Evolutionary conservation across 2,797 vertebrate genomes (phyloP), one percentile per base, ranked within the genome.

Genomic region (Catostomus latipinnis): DNA sequence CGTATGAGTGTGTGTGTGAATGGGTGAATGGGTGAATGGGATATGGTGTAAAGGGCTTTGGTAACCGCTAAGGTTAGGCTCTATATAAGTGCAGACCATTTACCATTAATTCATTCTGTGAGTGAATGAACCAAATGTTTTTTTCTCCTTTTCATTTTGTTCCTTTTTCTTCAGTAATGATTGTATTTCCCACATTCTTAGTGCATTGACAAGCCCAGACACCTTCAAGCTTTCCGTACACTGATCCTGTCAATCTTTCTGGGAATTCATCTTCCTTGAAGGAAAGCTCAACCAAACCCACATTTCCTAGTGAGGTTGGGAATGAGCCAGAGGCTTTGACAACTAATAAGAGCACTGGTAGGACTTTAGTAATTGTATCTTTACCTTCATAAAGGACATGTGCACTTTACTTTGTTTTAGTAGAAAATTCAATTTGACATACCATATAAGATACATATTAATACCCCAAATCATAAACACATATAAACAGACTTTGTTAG

Each of bases 151-250:
- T 63, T n/a, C 9, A 71, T 6, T 63, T 14, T 13, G 66, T 54
- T 22, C 10, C 16, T 73, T 46, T 68, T n/a, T 6, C 22, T 77
- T 48, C 58, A 89, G 89, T 85, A 10, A 71, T 87, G 76, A 68
- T 69, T 50, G 61, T 86, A 83, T 72, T 88, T 71, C 81, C 66
- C 1, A 65, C 56, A 56, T 72, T 81, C 34, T 57, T 78, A 11
- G n/a, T n/a, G 6, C 54, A 13, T 66, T 67, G 57, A 78, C 69
- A 71, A 56, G 65, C 56, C 8, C 50, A 81, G 58, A 58, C 76
- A 57, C 54, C 81, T 22, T 52, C 16, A 9, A 53, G 73, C 67
- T 6, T 14, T 82, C 45, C 83, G 18, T 73, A 50, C 18, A 12
- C 58, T 14, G 68, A 81, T 71, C 6, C 52, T 18, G 49, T 13